Percentiles rank a stretch among this genome's conserved stretches.
phyloP scores from a whole-genome alignment of 2,113 vertebrate genomes.

The Ia io region DNA sequence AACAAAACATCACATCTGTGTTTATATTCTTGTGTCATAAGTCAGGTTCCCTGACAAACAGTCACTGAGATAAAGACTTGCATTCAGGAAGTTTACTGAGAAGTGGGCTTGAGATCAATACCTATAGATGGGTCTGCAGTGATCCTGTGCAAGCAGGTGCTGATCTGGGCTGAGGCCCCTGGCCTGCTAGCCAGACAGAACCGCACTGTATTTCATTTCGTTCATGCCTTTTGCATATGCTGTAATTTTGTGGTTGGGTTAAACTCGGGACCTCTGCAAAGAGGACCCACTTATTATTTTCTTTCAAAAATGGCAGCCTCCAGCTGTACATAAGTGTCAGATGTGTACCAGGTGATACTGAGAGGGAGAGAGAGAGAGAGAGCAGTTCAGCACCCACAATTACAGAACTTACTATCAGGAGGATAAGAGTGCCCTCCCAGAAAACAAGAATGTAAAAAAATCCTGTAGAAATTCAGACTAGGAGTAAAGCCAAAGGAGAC shows the following conservation, averaged over 20 bases:
- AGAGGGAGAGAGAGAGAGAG: background rate
- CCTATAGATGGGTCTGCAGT: background rate
- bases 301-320: background rate
- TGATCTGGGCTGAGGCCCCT: too few relatives aligned
- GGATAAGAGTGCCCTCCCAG: background rate
- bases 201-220: background rate
- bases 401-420: background rate
- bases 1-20: background rate
- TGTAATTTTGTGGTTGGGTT: background rate
- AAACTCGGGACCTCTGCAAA: background rate
- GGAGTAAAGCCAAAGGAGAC: background rate
- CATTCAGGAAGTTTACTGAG: background rate
- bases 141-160: background rate
- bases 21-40: background rate
- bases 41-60: background rate
- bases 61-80: background rate
- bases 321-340: background rate
- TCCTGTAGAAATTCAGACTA: background rate
- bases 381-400: background rate
- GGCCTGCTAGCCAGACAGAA: background rate
- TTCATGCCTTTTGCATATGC: background rate
- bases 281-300: too few relatives aligned
- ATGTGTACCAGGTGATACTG: background rate
- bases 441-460: background rate
- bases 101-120: background rate